These are phyloP conservation scores for Sakesphorus luctuosus DNA, from an alignment of 2,113 vertebrate species.

Conservation along the genomic window DNA sequence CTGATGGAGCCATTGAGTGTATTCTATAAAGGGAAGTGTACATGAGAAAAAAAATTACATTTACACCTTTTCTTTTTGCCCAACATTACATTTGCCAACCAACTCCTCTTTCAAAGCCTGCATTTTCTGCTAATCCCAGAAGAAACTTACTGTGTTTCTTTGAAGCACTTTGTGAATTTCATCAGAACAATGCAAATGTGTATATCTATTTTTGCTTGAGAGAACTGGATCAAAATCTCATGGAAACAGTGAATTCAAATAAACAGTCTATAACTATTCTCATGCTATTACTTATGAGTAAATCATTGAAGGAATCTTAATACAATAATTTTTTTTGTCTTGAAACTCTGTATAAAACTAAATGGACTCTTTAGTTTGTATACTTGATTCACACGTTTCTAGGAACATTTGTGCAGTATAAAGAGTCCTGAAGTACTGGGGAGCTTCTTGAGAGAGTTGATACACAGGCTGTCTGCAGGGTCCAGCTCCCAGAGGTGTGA, in stretches of 20 bases:
- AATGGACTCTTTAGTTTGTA: background rate
- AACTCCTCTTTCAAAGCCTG: slow-evolving; percentile 57
- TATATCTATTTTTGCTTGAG: background rate
- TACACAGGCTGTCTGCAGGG: background rate
- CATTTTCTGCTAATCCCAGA: slow-evolving; percentile 42
- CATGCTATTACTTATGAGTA: background rate
- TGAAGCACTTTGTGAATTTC: slow-evolving; percentile 38
- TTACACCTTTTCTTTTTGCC: background rate
- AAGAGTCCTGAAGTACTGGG: background rate
- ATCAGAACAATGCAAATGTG: slow-evolving; percentile 38
- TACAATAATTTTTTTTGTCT: background rate
- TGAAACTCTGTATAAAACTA: background rate
- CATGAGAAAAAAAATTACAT: background rate
- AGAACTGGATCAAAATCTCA: background rate
- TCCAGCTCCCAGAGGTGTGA: background rate
- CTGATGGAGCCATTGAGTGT: background rate
- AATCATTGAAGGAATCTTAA: background rate
- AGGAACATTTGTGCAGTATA: background rate
- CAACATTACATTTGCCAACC: background rate
- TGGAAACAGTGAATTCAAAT: background rate
- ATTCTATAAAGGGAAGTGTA: background rate
- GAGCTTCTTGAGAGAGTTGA: fast-evolving
- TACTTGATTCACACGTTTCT: background rate
- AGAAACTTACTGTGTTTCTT: slow-evolving; percentile 41
- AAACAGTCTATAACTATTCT: background rate